Evolutionary conservation across 1,140 invertebrate genomes (phyloP).

Genomic region (Pentalonia nigronervosa): DNA sequence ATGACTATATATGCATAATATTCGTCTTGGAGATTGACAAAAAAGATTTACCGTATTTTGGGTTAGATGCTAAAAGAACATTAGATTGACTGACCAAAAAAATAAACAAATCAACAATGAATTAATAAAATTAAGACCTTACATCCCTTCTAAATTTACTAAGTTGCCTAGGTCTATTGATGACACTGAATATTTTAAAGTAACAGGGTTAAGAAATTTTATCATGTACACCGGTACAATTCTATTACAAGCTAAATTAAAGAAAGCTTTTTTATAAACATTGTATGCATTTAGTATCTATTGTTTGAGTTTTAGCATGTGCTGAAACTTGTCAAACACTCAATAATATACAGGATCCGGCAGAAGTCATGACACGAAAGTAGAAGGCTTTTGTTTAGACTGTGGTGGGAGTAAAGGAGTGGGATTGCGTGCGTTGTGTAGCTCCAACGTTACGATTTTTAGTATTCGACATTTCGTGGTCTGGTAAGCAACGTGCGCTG

Average conservation of each 20-base stretch:
- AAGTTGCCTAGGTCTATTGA: not conserved
- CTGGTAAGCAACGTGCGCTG: no score
- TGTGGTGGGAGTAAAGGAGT: no score
- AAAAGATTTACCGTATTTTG: constrained; percentile 19
- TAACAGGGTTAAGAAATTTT: not conserved
- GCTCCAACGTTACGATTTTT: no score
- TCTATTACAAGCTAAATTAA: not conserved
- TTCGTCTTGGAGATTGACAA: not conserved
- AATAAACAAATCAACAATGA: not conserved
- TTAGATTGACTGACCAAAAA: not conserved
- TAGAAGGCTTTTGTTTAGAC: no score
- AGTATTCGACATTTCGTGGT: no score
- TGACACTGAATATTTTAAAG: not conserved
- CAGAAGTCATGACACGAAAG: no score
- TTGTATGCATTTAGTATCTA: not conserved
- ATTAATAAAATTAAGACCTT: not conserved
- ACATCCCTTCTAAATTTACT: not conserved
- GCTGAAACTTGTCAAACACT: constrained; percentile 10
- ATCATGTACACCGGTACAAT: not conserved
- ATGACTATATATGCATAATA: not conserved
- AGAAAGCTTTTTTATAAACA: not conserved
- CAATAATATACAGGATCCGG: no score
- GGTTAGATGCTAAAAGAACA: not conserved
- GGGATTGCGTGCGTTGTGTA: no score
- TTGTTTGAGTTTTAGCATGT: not conserved